Percentiles rank a stretch among this genome's conserved stretches.
Evolutionary conservation across 2,797 vertebrate genomes (phyloP).

Genomic region (Antrozous pallidus): DNA sequence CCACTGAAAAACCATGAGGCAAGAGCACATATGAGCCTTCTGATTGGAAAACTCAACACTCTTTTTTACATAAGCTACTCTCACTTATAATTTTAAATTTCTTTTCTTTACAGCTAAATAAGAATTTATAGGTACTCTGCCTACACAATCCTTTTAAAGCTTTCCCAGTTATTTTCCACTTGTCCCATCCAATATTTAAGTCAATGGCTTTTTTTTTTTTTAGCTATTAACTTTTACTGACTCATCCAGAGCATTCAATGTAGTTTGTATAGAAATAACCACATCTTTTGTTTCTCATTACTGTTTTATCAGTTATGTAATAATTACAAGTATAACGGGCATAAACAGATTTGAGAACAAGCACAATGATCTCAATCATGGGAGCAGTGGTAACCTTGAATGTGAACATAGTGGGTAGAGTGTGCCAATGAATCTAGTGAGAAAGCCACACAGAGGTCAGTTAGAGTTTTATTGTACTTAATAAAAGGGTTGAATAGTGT

Average conservation of each 20-base stretch:
- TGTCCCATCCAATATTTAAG: background rate
- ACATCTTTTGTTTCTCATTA: background rate
- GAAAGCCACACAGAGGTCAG: background rate
- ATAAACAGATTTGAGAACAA: background rate
- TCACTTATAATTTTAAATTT: background rate
- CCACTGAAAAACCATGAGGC: background rate
- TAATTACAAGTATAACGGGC: background rate
- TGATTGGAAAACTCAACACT: background rate
- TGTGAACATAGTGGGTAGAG: background rate
- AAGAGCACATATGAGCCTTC: background rate
- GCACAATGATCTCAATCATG: background rate
- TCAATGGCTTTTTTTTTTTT: background rate
- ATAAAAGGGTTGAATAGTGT: background rate
- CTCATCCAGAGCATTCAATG: background rate
- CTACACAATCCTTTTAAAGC: background rate
- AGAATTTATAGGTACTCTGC: background rate
- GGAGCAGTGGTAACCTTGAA: background rate
- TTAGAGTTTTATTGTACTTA: background rate
- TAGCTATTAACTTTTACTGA: background rate
- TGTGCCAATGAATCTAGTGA: no score
- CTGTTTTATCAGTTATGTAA: background rate
- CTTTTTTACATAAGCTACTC: background rate
- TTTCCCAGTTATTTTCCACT: background rate
- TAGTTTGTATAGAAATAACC: background rate
- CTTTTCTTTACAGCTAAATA: background rate